These are phyloP conservation scores for Parazoanthus darwini DNA, from an alignment of 92 coral and sea anemone genomes.

Conservation along the genomic window DNA sequence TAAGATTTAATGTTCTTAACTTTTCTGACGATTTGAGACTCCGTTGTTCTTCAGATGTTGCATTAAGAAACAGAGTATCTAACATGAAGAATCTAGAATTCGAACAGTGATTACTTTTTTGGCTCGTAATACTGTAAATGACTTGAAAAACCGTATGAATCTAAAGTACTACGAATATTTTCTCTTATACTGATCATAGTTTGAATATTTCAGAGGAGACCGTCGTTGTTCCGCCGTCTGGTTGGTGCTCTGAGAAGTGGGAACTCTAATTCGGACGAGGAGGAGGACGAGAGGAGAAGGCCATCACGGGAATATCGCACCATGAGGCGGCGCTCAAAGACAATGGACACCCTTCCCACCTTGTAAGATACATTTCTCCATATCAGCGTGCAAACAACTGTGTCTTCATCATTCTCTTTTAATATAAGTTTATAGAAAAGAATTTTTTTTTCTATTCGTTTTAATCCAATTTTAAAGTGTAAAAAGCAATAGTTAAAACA, in stretches of 20 bases:
- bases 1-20: too few species aligned
- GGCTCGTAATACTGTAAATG: too few species aligned
- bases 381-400: not conserved
- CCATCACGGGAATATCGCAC: slow-evolving; percentile 65
- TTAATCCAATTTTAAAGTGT: too few species aligned
- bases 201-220: slow-evolving; percentile 63
- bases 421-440: not conserved
- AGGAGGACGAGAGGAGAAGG: slow-evolving; percentile 60
- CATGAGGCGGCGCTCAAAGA: slow-evolving; percentile 85
- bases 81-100: too few species aligned
- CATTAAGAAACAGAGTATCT: too few species aligned
- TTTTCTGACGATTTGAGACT: too few species aligned
- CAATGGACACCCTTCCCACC: slow-evolving; percentile 83
- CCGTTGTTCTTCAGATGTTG: too few species aligned
- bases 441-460: too few species aligned
- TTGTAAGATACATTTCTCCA: slow-evolving; percentile 59
- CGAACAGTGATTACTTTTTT: too few species aligned
- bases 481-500: too few species aligned
- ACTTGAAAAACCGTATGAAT: too few species aligned
- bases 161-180: not conserved
- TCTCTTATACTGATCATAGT: not conserved
- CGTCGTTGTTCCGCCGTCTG: slow-evolving; percentile 93
- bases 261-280: slow-evolving; percentile 85
- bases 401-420: not conserved
- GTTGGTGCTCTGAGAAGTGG: slow-evolving; percentile 83